Evolutionary conservation across 2,797 vertebrate genomes (phyloP), one percentile per base, ranked within the genome.

Genomic region (Trichosurus vulpecula): DNA sequence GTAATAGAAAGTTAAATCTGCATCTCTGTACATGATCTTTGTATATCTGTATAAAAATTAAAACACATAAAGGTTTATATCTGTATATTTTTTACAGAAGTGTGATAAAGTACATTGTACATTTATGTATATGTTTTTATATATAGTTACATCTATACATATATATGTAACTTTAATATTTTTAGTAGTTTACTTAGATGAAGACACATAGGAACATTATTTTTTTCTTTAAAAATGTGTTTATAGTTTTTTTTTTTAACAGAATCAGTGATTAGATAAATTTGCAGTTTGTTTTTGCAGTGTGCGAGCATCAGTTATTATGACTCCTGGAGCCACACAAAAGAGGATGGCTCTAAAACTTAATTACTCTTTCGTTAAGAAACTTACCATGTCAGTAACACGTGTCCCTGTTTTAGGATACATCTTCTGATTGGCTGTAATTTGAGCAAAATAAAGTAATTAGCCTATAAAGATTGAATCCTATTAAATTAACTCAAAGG

Each of bases 381-480:
- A 14, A 52, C 19, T 53, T 55, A 58, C 2, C 22, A 93, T 41
- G 0, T 90, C 95, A 90, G 12, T 91, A 91, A 55, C 10, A 61
- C 12, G 54, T 35, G 92, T 35, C 47, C 58, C 0, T 92, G 3
- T 4, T 94, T 10, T 92, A 93, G 41, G 52, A 53, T 90, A 13
- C 9, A 92, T 94, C 93, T 95, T 81, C n/a, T 94, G 0, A 58
- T 96, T 94, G n/a, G 95, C 27, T 94, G 4, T 91, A 92, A 90
- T 56, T 92, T 9, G 41, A 92, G 66, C 10, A 87, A 47, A 52
- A 96, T 95, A 12, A 30, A 74, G 53, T 25, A 0, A 14, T 95
- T 93, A 81, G 22, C 56, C 93, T 96, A 93, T 61, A 52, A 94
- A 74, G 93, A 81, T 94, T 96, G 93, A 92, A 92, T 91, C 30